These are phyloP conservation scores for Microplitis mediator DNA, from an alignment of 1,140 invertebrate genomes.

Conservation along the genomic window DNA sequence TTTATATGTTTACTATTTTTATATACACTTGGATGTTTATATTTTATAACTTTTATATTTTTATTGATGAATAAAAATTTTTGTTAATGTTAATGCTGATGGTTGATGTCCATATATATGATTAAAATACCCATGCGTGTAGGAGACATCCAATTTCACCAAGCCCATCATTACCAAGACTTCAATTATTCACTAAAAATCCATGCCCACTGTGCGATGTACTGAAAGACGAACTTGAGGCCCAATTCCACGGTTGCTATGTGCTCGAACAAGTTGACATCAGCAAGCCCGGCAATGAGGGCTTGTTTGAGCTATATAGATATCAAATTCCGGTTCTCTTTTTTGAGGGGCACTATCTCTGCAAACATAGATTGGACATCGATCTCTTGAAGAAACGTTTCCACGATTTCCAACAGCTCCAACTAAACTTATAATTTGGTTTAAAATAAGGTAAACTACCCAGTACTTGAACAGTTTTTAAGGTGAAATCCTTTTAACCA, in stretches of 20 bases:
- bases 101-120: too few relatives aligned
- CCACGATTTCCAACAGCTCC: slow-evolving; percentile 31
- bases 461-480: too few relatives aligned
- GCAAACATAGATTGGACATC: slow-evolving; percentile 78
- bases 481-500: too few relatives aligned
- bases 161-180: slow-evolving; percentile 54
- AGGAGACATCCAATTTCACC: slow-evolving; percentile 46
- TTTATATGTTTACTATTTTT: too few relatives aligned
- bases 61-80: too few relatives aligned
- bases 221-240: slow-evolving; percentile 72
- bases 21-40: too few relatives aligned
- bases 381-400: slow-evolving; percentile 62
- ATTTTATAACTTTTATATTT: too few relatives aligned
- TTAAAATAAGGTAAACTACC: too few relatives aligned
- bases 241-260: slow-evolving; percentile 66
- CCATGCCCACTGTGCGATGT: slow-evolving; percentile 83
- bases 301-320: slow-evolving; percentile 76
- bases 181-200: slow-evolving; percentile 84
- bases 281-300: slow-evolving; percentile 71
- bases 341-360: slow-evolving; percentile 81
- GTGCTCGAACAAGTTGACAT: slow-evolving; percentile 79
- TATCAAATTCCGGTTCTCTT: slow-evolving; percentile 88
- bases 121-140: background rate
- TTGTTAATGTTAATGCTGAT: too few relatives aligned
- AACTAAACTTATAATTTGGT: background rate